These are phyloP conservation scores for Gasterosteus aculeatus DNA, from an alignment of 2,113 vertebrate genomes.

Conservation along the genomic window DNA sequence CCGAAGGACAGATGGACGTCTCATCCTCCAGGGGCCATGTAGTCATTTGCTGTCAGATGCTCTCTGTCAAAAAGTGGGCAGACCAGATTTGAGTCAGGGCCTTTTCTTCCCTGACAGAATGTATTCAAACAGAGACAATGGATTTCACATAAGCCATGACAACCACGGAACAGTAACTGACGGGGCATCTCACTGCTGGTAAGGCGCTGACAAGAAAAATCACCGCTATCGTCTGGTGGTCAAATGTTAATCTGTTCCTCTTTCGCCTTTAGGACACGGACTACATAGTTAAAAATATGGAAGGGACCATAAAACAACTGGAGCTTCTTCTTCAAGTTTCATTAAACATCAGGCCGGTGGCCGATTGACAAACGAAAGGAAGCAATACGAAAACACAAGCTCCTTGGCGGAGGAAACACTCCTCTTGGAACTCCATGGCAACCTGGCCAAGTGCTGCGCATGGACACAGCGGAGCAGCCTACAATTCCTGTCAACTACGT, in stretches of 20 bases:
- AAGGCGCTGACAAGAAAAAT: slow-evolving; percentile 52
- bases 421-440: background rate
- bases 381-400: background rate
- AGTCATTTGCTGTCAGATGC: slow-evolving; percentile 67
- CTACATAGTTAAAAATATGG: slow-evolving; percentile 28
- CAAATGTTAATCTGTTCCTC: slow-evolving; percentile 58
- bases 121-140: slow-evolving; percentile 74
- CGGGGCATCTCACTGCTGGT: slow-evolving; percentile 64
- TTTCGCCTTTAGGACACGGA: slow-evolving; percentile 4
- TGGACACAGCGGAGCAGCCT: background rate
- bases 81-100: slow-evolving; percentile 49
- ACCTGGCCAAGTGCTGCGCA: background rate
- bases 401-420: background rate
- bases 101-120: slow-evolving; percentile 68
- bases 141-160: slow-evolving; percentile 70
- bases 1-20: slow-evolving; percentile 62
- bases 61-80: slow-evolving; percentile 62
- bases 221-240: slow-evolving; percentile 47
- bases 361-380: background rate
- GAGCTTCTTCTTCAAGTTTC: background rate
- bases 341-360: background rate
- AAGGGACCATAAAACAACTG: background rate
- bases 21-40: slow-evolving; percentile 54
- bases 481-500: background rate
- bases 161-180: slow-evolving; percentile 66